A percentile compares a stretch with the other conserved stretches of the same genome.
phyloP scores from a whole-genome alignment of 2,797 vertebrate species.

The Sciurus vulgaris region DNA sequence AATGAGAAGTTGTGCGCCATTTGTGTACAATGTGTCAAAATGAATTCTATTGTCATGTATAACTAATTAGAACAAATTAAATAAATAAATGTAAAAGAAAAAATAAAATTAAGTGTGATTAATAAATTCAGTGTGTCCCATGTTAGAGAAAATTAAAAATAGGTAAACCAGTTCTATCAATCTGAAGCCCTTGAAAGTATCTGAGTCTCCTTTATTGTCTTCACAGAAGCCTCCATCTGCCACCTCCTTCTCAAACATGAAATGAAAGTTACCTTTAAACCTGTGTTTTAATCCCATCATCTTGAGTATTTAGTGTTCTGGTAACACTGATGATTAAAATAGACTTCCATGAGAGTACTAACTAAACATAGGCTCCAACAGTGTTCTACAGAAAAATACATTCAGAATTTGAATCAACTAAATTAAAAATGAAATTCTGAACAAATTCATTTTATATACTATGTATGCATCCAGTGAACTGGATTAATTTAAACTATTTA shows the following conservation, averaged over 20 bases:
- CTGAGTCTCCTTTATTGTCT: background rate
- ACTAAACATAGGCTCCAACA: background rate
- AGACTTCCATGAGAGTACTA: background rate
- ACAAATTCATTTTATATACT: background rate
- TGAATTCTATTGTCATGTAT: no score
- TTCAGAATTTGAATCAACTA: background rate
- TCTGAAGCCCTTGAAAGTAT: background rate
- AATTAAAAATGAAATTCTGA: background rate
- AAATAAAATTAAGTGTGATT: background rate
- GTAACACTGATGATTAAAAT: background rate
- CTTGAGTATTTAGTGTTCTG: background rate
- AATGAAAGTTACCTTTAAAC: background rate
- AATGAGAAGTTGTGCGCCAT: no score
- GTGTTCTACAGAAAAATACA: background rate
- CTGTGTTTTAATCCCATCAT: background rate
- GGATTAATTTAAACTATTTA: background rate
- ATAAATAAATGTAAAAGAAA: background rate
- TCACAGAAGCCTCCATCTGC: background rate
- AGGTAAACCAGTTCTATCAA: background rate
- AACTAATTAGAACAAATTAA: no score
- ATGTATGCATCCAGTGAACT: background rate
- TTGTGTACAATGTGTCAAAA: no score
- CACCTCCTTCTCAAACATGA: background rate
- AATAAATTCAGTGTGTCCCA: background rate
- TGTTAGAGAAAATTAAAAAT: background rate